A percentile compares a stretch with the other conserved stretches of the same genome.
phyloP scores from a whole-genome alignment of 2,113 vertebrate genomes.

The Oenanthe melanoleuca region DNA sequence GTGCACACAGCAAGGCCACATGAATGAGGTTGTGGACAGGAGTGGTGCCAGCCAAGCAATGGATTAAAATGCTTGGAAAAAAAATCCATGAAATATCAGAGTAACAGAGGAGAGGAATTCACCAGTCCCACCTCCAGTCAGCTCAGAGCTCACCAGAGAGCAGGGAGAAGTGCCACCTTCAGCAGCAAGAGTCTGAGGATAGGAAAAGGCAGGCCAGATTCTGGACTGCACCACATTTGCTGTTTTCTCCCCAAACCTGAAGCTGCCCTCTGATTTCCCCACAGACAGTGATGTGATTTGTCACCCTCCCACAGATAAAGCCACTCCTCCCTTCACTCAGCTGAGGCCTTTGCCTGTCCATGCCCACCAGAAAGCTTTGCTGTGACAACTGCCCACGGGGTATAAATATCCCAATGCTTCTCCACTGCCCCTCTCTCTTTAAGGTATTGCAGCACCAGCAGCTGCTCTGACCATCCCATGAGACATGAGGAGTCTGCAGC shows the following conservation, averaged over 20 bases:
- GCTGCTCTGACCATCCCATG: neutral
- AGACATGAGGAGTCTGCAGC: neutral
- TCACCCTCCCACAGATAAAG: neutral
- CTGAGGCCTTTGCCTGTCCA: neutral
- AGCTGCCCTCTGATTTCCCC: too few species aligned
- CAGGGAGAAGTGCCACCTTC: neutral
- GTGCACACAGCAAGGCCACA: fast-evolving
- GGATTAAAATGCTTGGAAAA: neutral
- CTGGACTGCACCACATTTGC: neutral
- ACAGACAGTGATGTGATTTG: neutral
- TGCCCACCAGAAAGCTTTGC: neutral
- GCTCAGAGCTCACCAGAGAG: neutral
- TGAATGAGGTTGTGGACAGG: neutral
- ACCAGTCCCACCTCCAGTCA: neutral
- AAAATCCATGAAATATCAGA: too few species aligned
- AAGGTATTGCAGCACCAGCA: neutral
- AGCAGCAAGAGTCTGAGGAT: neutral
- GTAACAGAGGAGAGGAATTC: neutral
- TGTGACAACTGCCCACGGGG: neutral
- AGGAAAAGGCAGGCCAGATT: neutral
- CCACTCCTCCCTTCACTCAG: neutral
- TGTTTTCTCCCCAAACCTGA: too few species aligned
- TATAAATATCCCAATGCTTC: neutral
- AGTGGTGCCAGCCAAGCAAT: neutral
- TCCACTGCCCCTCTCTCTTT: neutral